Evolutionary conservation across 1,140 invertebrate species (phyloP).

Genomic region (Zophobas atratus): DNA sequence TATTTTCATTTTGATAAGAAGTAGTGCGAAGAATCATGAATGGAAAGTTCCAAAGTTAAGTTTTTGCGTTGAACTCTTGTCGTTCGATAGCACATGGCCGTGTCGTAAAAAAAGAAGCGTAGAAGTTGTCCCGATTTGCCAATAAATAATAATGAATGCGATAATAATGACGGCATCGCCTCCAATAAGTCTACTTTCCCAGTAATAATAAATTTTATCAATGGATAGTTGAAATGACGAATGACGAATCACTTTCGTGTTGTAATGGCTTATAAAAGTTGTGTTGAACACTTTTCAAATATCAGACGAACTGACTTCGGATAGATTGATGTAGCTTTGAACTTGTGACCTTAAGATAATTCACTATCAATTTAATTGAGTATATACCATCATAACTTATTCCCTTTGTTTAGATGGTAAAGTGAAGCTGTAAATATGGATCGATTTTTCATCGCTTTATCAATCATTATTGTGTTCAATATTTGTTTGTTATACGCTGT

Average conservation of each 20-base stretch:
- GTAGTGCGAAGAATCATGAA: too few species aligned
- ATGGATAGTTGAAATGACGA: constrained; percentile 4
- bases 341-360: constrained; percentile 39
- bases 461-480: constrained; percentile 18
- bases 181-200: constrained; percentile 32
- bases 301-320: constrained; percentile 32
- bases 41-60: too few species aligned
- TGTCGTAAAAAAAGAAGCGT: neutral
- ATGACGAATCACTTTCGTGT: constrained; percentile 31
- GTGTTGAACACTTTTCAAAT: constrained; percentile 27
- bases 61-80: too few species aligned
- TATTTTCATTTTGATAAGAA: too few species aligned
- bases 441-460: constrained; percentile 40
- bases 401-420: constrained; percentile 35
- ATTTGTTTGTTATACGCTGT: constrained; percentile 43
- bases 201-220: constrained; percentile 40
- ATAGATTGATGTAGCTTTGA: constrained; percentile 41
- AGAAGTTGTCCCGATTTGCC: neutral
- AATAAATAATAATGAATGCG: constrained; percentile 23
- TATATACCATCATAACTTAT: constrained; percentile 36
- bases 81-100: too few species aligned
- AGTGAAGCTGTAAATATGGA: constrained; percentile 43
- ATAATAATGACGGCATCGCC: constrained; percentile 34
- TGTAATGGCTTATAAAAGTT: constrained; percentile 25
- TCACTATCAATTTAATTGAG: constrained; percentile 42